Conservation (phyloP, 1,140 invertebrate species). For the Atopsyche davidsoni region DNA sequence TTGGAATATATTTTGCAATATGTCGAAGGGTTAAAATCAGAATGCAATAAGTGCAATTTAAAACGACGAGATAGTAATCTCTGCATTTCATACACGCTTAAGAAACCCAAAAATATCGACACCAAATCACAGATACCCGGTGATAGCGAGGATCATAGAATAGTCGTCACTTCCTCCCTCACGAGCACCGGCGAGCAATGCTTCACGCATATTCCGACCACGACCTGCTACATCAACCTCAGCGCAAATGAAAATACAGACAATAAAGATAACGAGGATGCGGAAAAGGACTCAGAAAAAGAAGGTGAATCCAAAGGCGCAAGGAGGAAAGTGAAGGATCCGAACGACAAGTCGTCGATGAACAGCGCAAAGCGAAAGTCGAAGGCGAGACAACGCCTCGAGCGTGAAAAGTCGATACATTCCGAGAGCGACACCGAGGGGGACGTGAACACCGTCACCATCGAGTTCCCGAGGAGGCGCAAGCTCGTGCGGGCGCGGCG, state of each 20-base stretch:
- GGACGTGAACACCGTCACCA: conserved; percentile 45
- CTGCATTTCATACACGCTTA: conserved; percentile 22
- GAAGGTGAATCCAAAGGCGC: conserved; percentile 22
- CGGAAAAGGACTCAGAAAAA: conserved; percentile 6
- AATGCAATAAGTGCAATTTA: conserved; percentile 20
- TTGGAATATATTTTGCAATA: conserved; percentile 15
- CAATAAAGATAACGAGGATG: neutral
- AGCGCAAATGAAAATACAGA: conserved; percentile 1
- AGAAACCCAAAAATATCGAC: conserved; percentile 19
- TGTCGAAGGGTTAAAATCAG: conserved; percentile 20
- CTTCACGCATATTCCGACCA: no score
- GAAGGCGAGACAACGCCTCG: conserved; percentile 43
- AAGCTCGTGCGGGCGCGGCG: conserved; percentile 37
- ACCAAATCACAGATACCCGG: no score
- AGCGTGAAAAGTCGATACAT: conserved; percentile 47
- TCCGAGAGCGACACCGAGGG: conserved; percentile 46
- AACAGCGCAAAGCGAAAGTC: conserved; percentile 35
- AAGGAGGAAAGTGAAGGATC: conserved; percentile 22
- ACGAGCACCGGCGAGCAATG: no score
- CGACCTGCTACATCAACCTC: no score
- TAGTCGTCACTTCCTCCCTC: no score
- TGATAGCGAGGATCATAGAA: no score
- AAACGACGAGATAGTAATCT: conserved; percentile 23
- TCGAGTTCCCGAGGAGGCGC: conserved; percentile 45
- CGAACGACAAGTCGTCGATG: conserved; percentile 10